Evolutionary conservation across 2,888 invertebrate genomes (phyloP), one percentile per base, ranked within the genome.

Genomic region (Glomeris marginata): DNA sequence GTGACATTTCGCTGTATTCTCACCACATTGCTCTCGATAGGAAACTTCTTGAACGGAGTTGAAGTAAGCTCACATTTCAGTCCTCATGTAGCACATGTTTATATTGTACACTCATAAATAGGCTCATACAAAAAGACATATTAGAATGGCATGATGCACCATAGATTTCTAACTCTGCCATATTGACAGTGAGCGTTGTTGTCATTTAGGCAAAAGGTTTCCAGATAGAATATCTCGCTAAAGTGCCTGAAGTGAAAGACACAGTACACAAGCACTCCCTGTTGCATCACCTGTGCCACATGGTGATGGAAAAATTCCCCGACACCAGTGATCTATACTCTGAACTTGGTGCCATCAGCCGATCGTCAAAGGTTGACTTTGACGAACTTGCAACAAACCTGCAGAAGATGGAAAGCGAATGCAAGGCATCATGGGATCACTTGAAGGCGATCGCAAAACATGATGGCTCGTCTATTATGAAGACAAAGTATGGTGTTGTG

Each of bases 261-360:
- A 97, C 97, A 0, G 94, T 98, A 38, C 92, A 98, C 69, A 99
- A 98, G 69, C 95, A 99, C 70, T 92, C 97, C 5, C 72, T 98
- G 53, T 74, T 98, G 53, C 92, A 97, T 69, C 98, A 99, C 68
- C 76, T 98, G 57, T 95, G 95, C 66, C 86, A 88, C 68, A 90
- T 95, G 76, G 91, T 99, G 54, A 84, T 94, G 73, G 94, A 97
- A 64, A 86, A 92, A 67, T 91, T 85, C 68, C 84, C 90, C 1
- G 92, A 94, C 59, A 87, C 88, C 18, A 84, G 88, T 16, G 97
- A 98, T 73, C 78, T 98, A 57, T 97, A 98, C 69, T 94, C 94
- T 45, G 98, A 75, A 55, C 66, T 75, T 15, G 72, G 72, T 18
- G 65, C 71, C 11, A 62, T 73, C 35, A 65, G 68, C 6, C 59